Evolutionary conservation across 2,113 vertebrate genomes (phyloP).

Genomic region (Rhipidura dahli): DNA sequence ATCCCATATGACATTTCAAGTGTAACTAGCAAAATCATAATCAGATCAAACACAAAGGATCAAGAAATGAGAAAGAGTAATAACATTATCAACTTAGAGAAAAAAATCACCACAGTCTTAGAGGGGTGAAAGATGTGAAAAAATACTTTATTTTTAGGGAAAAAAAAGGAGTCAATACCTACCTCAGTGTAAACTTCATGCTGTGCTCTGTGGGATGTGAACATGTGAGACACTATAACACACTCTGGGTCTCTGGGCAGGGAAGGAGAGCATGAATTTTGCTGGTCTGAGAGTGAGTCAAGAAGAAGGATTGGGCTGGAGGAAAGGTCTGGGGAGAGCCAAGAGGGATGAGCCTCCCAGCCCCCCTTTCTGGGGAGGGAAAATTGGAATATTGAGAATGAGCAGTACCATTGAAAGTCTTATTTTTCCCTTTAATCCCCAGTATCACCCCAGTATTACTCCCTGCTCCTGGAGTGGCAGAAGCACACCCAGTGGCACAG

Average conservation of each 20-base stretch:
- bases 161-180: background rate
- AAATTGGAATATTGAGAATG: background rate
- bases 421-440: background rate
- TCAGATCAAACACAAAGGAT: background rate
- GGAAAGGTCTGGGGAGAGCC: background rate
- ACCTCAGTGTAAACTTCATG: background rate
- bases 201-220: background rate
- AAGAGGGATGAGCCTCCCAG: background rate
- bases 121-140: background rate
- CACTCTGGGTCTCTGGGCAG: background rate
- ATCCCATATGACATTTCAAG: background rate
- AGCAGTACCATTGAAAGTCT: accelerated
- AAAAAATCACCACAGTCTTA: background rate
- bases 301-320: background rate
- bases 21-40: background rate
- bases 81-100: background rate
- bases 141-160: background rate
- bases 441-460: accelerated
- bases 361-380: background rate
- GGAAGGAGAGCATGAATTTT: background rate
- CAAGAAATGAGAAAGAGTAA: background rate
- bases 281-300: background rate
- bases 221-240: accelerated
- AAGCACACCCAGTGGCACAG: background rate
- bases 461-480: background rate